Base-by-base conservation (phyloP, 1,140 invertebrate species). In the Anadara kagoshimensis region DNA sequence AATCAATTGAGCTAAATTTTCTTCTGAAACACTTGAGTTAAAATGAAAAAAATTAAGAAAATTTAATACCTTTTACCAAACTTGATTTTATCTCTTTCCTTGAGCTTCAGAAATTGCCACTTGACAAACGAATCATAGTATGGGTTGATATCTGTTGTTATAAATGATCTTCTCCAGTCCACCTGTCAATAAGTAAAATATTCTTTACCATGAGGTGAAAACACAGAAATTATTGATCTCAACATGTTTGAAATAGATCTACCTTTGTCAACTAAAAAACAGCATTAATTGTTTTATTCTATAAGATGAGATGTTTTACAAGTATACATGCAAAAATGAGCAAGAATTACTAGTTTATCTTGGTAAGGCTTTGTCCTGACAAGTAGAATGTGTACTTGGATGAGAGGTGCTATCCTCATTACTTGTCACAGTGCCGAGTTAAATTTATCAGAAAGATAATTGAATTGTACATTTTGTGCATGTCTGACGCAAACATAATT, bases 51-150 rank as follows among this genome's bases (percentile, higher is more conserved):
- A 64, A 67, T 45, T 54, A 24, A 11, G 2, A 36, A 36, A 36
- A 36, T 36, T 36, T 2, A 57, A n/a, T 73, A 91, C 64, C 98
- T 91, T 90, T 99, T 99, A 36, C 98, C 98, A 92, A 96, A 99
- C 88, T 96, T 93, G 44, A 99, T 93, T 90, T 97, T 98, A 70
- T 96, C 95, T 69, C 92, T 91, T 69, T 93, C 92, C 86, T 95
- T 96, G n/a, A 99, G 90, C 77, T 94, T 93, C 68, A 94, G 88
- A 87, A 97, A 99, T 89, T 99, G 98, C 98, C 98, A 99, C 53
- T 94, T 92, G 12, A 99, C 94, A 91, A 99, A 99, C 0, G 97
- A 98, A 91, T 99, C 98, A 90, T 94, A 99, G 87, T 95, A 99
- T 44, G 96, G 96, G 92, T 99, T 99, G 0, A 92, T 94, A 91